Conservation (phyloP, 2,888 invertebrate genomes). For the Stictocephala bisonia region DNA sequence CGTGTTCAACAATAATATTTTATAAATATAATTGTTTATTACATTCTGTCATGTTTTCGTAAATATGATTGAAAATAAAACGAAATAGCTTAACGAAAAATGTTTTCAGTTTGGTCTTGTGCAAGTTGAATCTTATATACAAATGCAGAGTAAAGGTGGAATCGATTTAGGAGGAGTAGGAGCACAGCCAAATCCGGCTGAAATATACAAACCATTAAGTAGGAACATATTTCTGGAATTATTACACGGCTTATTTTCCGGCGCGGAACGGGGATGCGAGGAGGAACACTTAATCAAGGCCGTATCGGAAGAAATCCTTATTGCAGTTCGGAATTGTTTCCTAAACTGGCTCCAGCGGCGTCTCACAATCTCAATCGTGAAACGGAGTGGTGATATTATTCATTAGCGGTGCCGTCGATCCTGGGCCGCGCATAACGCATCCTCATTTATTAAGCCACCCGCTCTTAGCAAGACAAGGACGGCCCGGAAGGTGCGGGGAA, state of each 20-base stretch:
- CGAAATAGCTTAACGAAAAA: too few species aligned
- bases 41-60: too few species aligned
- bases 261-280: background rate
- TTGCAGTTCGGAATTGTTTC: constrained; percentile 19
- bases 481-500: constrained; percentile 45
- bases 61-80: too few species aligned
- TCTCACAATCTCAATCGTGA: background rate
- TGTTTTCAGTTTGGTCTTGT: too few species aligned
- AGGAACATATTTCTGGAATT: constrained; percentile 30
- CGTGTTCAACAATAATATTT: too few species aligned
- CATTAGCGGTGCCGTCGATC: background rate
- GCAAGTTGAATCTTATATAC: too few species aligned
- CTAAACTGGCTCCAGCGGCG: background rate
- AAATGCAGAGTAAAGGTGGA: too few species aligned
- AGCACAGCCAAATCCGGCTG: too few species aligned
- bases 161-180: too few species aligned
- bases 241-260: constrained; percentile 4
- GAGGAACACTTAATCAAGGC: constrained; percentile 10
- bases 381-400: constrained; percentile 30
- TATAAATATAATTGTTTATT: too few species aligned
- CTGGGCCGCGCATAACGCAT: background rate
- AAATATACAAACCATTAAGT: constrained; percentile 18
- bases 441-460: too few species aligned
- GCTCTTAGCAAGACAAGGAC: background rate
- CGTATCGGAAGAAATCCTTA: constrained; percentile 12